phyloP scores from a whole-genome alignment of 2,113 vertebrate species.

The Cephalopholis sonnerati region DNA sequence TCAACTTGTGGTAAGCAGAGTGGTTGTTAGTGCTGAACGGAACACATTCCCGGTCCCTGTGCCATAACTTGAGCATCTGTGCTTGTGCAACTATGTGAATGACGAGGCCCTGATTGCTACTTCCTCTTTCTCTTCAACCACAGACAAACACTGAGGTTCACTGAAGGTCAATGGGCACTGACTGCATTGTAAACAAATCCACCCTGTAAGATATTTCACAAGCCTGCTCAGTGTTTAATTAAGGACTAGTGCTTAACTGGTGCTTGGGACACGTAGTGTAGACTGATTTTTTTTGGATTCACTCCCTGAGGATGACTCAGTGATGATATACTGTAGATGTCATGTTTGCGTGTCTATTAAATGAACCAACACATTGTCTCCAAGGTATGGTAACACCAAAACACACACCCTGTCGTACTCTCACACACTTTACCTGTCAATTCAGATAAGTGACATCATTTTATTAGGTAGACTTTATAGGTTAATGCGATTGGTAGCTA shows the following conservation, averaged over 20 bases:
- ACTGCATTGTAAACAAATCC: constrained; percentile 36
- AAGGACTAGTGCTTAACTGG: neutral
- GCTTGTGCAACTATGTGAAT: constrained; percentile 40
- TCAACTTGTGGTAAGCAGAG: constrained; percentile 44
- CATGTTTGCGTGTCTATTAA: neutral
- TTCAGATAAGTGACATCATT: neutral
- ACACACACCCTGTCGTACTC: neutral
- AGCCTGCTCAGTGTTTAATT: neutral
- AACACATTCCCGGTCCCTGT: constrained; percentile 41
- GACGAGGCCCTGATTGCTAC: constrained; percentile 52
- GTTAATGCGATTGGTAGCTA: neutral
- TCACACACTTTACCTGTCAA: constrained; percentile 1
- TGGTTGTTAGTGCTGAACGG: constrained; percentile 47
- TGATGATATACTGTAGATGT: neutral
- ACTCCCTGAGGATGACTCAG: neutral
- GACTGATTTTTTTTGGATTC: neutral
- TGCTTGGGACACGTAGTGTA: neutral
- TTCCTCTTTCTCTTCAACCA: constrained; percentile 51
- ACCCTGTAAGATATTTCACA: constrained; percentile 19
- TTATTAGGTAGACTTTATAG: neutral
- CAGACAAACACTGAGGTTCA: constrained; percentile 59
- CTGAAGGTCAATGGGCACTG: constrained; percentile 26
- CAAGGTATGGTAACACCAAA: neutral
- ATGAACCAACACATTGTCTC: neutral
- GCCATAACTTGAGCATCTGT: constrained; percentile 19